phyloP scores from a whole-genome alignment of 2,888 invertebrate species.

The Malachius bipustulatus region DNA sequence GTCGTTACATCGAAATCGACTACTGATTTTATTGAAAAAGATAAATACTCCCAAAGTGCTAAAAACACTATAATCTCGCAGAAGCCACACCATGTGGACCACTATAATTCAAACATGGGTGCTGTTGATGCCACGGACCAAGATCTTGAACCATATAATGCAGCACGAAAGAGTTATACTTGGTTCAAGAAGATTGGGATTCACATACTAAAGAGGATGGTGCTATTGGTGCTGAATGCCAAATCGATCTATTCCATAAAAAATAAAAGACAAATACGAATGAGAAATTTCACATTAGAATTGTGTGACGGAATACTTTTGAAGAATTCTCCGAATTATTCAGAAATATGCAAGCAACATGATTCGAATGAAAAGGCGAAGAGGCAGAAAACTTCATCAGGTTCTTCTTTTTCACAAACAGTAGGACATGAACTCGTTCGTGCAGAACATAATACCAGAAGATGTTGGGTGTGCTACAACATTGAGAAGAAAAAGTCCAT shows the following conservation, averaged over 20 bases:
- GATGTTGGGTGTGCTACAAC: slow-evolving; percentile 3
- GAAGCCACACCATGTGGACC: slow-evolving; percentile 4
- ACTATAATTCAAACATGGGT: slow-evolving; percentile 4
- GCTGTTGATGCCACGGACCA: slow-evolving; percentile 6
- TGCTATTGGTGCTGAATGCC: slow-evolving; percentile 5
- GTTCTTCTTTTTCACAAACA: neutral
- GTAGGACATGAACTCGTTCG: neutral
- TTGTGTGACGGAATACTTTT: neutral
- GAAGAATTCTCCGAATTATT: slow-evolving; percentile 3
- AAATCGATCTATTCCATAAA: neutral
- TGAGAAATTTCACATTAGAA: neutral
- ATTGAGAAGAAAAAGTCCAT: too few species aligned
- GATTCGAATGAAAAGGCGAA: neutral
- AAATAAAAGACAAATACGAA: neutral
- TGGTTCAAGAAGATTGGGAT: slow-evolving; percentile 6
- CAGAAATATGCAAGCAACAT: neutral
- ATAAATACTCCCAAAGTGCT: neutral
- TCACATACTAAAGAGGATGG: slow-evolving; percentile 1
- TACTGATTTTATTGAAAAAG: neutral
- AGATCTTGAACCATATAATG: slow-evolving; percentile 6
- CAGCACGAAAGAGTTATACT: neutral
- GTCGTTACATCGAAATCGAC: slow-evolving; percentile 3
- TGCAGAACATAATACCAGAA: slow-evolving; percentile 1
- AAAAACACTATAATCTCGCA: neutral
- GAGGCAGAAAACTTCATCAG: slow-evolving; percentile 2